A percentile compares a stretch with the other conserved stretches of the same genome.
Conservation (phyloP, 2,113 vertebrate species). For the Forbesichthys agassizii region DNA sequence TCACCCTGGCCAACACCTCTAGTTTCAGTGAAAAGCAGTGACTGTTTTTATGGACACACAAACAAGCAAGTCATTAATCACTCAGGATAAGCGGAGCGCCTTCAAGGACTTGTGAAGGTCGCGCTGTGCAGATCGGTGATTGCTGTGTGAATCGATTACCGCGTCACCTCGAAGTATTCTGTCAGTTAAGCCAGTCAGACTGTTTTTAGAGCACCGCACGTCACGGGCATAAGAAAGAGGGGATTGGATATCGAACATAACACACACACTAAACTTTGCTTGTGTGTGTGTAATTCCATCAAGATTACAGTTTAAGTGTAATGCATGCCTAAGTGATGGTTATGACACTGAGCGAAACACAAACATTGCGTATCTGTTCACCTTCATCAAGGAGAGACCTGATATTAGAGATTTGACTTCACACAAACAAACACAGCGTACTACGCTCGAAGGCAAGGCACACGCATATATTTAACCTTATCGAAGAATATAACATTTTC, state of each 20-base stretch:
- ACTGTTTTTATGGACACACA: conserved; percentile 44
- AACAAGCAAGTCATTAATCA: conserved; percentile 57
- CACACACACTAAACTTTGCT: too few species aligned
- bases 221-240: conserved; percentile 4
- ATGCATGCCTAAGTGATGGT: too few species aligned
- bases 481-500: too few species aligned
- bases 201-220: conserved; percentile 27
- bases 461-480: too few species aligned
- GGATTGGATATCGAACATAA: conserved; percentile 5
- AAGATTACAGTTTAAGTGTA: too few species aligned
- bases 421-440: too few species aligned
- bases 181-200: conserved; percentile 47
- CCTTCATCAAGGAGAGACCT: too few species aligned
- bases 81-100: conserved; percentile 50
- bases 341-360: too few species aligned
- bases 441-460: too few species aligned
- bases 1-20: conserved; percentile 8
- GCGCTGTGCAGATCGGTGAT: conserved; percentile 60
- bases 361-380: too few species aligned
- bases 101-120: conserved; percentile 73
- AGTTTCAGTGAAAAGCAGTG: conserved; percentile 21
- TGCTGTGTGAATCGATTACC: conserved; percentile 72
- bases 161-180: conserved; percentile 56
- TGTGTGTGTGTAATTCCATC: too few species aligned
- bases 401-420: too few species aligned